Conservation (phyloP, 2,797 vertebrate genomes). For the Lutjanus argentimaculatus region DNA sequence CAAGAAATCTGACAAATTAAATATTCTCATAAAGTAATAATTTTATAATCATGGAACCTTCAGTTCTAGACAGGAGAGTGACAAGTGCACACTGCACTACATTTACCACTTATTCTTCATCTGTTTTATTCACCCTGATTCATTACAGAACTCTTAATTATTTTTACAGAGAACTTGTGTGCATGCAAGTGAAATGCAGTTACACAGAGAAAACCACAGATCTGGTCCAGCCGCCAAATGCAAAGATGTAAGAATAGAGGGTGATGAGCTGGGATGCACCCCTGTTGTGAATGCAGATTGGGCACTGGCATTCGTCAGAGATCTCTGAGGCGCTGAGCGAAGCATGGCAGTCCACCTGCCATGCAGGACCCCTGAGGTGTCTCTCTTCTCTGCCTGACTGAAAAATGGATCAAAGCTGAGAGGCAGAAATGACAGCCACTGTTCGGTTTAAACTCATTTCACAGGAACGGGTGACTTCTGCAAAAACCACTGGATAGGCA, state of each 20-base stretch:
- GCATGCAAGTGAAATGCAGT: neutral
- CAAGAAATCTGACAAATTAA: neutral
- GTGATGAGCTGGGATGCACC: constrained; percentile 6
- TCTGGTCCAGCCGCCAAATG: constrained; percentile 1
- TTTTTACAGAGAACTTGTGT: neutral
- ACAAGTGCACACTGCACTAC: neutral
- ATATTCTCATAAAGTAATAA: neutral
- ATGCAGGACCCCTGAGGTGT: constrained; percentile 42
- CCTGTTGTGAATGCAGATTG: constrained; percentile 60
- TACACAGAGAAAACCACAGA: constrained; percentile 13
- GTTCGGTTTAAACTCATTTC: constrained; percentile 55
- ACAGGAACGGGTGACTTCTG: constrained; percentile 42
- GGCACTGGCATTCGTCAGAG: constrained; percentile 25
- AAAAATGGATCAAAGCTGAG: constrained; percentile 57
- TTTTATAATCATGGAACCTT: neutral
- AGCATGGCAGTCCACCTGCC: constrained; percentile 50
- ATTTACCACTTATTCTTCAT: constrained; percentile 7
- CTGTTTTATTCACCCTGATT: neutral
- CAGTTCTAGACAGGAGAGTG: neutral
- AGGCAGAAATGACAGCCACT: constrained; percentile 52
- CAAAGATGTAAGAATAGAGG: constrained; percentile 21
- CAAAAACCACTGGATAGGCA: constrained; percentile 23
- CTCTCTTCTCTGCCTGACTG: constrained; percentile 40
- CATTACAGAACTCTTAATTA: neutral
- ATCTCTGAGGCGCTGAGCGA: constrained; percentile 46